A percentile compares a stretch with the other conserved stretches of the same genome.
These are phyloP conservation scores for Henicopernis longicauda DNA, from an alignment of 2,113 vertebrate genomes.

Conservation along the genomic window DNA sequence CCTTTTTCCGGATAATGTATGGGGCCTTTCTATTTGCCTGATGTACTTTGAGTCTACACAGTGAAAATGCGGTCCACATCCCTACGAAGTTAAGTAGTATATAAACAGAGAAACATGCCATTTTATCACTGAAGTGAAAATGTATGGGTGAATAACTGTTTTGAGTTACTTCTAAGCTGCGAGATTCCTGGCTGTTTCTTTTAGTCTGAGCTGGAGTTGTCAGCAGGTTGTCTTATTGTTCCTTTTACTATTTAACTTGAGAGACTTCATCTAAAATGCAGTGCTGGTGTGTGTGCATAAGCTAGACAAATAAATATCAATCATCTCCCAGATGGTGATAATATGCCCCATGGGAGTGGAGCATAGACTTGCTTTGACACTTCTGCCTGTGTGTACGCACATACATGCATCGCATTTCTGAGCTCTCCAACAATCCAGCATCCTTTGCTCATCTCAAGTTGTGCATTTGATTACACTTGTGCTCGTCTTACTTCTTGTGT, in stretches of 20 bases:
- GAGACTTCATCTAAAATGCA: conserved; percentile 19
- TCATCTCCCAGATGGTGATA: conserved; percentile 46
- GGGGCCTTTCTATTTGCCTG: background rate
- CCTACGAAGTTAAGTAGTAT: background rate
- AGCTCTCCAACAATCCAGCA: background rate
- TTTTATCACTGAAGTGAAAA: conserved; percentile 26
- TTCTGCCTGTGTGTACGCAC: background rate
- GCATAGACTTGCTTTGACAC: background rate
- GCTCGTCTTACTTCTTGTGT: background rate
- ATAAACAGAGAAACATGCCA: background rate
- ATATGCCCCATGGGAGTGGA: background rate
- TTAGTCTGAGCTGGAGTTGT: conserved; percentile 37
- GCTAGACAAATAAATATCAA: conserved; percentile 46
- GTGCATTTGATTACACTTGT: background rate
- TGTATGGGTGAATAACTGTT: background rate
- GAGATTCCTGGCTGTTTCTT: conserved; percentile 28
- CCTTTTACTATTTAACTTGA: conserved; percentile 25
- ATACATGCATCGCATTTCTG: background rate
- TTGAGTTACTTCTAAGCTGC: conserved; percentile 20
- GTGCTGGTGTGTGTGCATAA: background rate
- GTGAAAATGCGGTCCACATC: background rate
- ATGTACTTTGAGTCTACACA: background rate
- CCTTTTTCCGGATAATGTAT: background rate
- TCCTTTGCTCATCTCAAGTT: background rate
- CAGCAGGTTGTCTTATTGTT: conserved; percentile 55